phyloP scores from a whole-genome alignment of 2,888 invertebrate genomes.

The Eumerus sabulonum region DNA sequence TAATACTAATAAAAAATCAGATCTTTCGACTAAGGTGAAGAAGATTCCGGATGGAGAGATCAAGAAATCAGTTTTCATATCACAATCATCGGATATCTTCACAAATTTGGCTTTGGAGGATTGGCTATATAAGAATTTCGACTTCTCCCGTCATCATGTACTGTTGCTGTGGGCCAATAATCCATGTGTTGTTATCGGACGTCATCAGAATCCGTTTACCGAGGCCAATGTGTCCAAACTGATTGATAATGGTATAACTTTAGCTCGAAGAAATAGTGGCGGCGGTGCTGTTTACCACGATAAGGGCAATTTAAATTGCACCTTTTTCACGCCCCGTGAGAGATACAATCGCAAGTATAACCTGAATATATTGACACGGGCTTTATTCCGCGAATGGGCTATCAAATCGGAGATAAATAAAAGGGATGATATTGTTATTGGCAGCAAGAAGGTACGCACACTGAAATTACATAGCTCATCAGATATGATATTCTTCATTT shows the following conservation, averaged over 20 bases:
- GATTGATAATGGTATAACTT: slow-evolving; percentile 83
- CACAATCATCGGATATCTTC: slow-evolving; percentile 93
- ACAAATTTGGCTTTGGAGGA: slow-evolving; percentile 97
- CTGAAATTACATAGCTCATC: no score
- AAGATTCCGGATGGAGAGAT: slow-evolving; percentile 80
- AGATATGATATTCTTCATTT: background rate
- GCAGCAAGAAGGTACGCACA: slow-evolving; percentile 81
- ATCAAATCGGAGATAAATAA: slow-evolving; percentile 87
- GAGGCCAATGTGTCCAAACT: slow-evolving; percentile 90
- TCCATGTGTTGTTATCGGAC: slow-evolving; percentile 96
- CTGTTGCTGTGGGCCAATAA: slow-evolving; percentile 95
- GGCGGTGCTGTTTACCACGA: slow-evolving; percentile 99
- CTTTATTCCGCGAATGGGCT: slow-evolving; percentile 90
- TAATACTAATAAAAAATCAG: slow-evolving; percentile 77
- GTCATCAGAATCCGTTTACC: slow-evolving; percentile 97
- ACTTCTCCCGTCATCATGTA: slow-evolving; percentile 90
- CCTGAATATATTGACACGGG: slow-evolving; percentile 90
- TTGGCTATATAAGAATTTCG: slow-evolving; percentile 94
- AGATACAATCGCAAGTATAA: slow-evolving; percentile 93
- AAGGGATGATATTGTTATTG: slow-evolving; percentile 92
- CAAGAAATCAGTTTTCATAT: slow-evolving; percentile 93
- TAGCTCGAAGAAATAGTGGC: slow-evolving; percentile 96
- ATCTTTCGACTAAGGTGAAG: slow-evolving; percentile 53
- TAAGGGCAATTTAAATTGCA: slow-evolving; percentile 93
- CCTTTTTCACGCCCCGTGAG: slow-evolving; percentile 92